A percentile compares a stretch with the other conserved stretches of the same genome.
These are phyloP conservation scores for Rhorus exstirpatorius DNA, from an alignment of 2,888 invertebrate species.

Conservation along the genomic window DNA sequence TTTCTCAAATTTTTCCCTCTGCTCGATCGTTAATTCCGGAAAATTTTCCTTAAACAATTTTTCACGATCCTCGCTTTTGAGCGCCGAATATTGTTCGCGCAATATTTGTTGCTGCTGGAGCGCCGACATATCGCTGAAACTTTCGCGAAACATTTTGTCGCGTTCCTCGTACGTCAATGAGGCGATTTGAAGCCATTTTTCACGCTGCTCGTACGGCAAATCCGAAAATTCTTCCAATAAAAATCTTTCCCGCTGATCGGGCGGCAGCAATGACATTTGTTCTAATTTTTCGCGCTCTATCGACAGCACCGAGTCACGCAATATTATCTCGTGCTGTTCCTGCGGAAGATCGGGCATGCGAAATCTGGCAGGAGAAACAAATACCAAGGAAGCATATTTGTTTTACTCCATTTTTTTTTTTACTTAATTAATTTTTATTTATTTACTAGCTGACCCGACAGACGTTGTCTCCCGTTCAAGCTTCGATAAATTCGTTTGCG, in stretches of 20 bases:
- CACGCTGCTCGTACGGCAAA: slow-evolving; percentile 81
- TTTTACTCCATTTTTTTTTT: too few relatives aligned
- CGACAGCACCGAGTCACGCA: slow-evolving; percentile 83
- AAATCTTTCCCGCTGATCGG: slow-evolving; percentile 83
- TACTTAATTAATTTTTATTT: too few relatives aligned
- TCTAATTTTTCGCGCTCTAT: slow-evolving; percentile 85
- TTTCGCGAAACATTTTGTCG: slow-evolving; percentile 83
- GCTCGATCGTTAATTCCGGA: slow-evolving; percentile 83
- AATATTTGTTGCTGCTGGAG: slow-evolving; percentile 84
- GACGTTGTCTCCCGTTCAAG: too few relatives aligned
- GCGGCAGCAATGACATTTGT: slow-evolving; percentile 83
- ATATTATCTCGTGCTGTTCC: slow-evolving; percentile 84
- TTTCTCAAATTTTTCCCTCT: slow-evolving; percentile 88
- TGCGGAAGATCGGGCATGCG: slow-evolving; percentile 83
- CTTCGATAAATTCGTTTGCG: too few relatives aligned
- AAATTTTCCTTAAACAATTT: slow-evolving; percentile 84
- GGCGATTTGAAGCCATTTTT: slow-evolving; percentile 85
- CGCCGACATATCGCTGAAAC: slow-evolving; percentile 82
- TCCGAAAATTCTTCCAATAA: slow-evolving; percentile 84
- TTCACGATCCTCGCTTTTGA: slow-evolving; percentile 83
- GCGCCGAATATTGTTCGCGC: slow-evolving; percentile 83
- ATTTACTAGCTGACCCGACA: too few relatives aligned
- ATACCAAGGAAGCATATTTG: too few relatives aligned
- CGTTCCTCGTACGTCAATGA: slow-evolving; percentile 82
- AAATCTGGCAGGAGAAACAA: slow-evolving; percentile 75